Evolutionary conservation across 2,888 invertebrate species (phyloP).

Genomic region (Ernsta delagoae): DNA sequence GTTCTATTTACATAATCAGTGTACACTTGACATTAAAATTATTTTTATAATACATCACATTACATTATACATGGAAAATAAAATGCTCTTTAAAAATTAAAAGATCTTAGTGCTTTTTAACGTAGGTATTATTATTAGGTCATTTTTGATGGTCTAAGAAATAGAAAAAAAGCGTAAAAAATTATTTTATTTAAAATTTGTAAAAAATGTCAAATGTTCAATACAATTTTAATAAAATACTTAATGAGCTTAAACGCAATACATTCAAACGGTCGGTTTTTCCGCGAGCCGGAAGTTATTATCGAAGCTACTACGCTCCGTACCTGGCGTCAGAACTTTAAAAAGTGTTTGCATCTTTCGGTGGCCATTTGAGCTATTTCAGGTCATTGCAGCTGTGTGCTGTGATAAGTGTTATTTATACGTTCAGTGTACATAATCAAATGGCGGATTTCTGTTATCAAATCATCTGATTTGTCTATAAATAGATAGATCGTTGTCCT

Average conservation of each 20-base stretch:
- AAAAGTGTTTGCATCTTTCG: conserved; percentile 83
- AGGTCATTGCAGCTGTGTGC: conserved; percentile 57
- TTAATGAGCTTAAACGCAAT: no score
- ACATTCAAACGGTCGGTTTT: no score
- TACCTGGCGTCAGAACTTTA: conserved; percentile 68
- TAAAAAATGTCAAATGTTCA: no score
- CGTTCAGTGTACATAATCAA: conserved; percentile 35
- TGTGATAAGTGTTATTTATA: conserved; percentile 43
- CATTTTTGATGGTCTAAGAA: no score
- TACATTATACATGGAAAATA: no score
- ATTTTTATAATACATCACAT: no score
- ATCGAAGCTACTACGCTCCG: conserved; percentile 46
- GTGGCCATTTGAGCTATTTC: conserved; percentile 79
- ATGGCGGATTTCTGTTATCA: conserved; percentile 36
- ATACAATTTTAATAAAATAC: no score
- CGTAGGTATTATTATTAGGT: no score
- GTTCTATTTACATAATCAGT: not conserved
- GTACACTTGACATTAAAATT: not conserved
- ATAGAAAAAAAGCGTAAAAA: no score
- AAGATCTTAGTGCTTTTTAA: no score
- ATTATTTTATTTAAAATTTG: no score
- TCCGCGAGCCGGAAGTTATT: conserved; percentile 9
- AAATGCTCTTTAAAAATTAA: no score
- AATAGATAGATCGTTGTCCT: conserved; percentile 8
- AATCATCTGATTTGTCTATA: conserved; percentile 32